These are phyloP conservation scores for Hyla sarda DNA, from an alignment of 2,113 vertebrate genomes.

Conservation along the genomic window DNA sequence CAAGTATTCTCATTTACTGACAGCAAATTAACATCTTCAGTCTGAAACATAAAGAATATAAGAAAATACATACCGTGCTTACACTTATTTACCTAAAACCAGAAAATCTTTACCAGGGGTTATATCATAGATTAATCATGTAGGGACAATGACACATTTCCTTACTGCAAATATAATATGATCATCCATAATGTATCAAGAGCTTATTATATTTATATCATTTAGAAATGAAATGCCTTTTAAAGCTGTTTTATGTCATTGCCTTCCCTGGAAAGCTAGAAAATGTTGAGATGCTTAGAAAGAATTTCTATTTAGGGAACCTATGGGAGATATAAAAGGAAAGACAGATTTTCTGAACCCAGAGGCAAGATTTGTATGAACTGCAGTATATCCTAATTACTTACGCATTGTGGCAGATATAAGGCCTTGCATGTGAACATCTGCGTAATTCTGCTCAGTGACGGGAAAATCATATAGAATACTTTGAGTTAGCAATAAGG, in stretches of 20 bases:
- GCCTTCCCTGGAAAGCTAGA: conserved; percentile 23
- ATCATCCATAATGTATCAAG: background rate
- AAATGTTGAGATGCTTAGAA: conserved; percentile 12
- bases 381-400: conserved; percentile 35
- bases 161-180: background rate
- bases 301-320: conserved; percentile 34
- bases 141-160: background rate
- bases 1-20: no score
- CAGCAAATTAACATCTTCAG: no score
- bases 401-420: conserved; percentile 34
- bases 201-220: background rate
- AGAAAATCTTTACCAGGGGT: background rate
- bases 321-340: conserved; percentile 29
- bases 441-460: conserved; percentile 10
- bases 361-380: conserved; percentile 35
- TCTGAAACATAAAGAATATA: no score
- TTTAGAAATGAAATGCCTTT: conserved; percentile 1
- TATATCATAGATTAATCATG: background rate
- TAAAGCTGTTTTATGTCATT: background rate
- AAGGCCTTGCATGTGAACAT: conserved; percentile 6
- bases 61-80: no score
- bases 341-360: conserved; percentile 45
- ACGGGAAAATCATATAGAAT: background rate
- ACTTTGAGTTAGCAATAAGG: conserved; percentile 3
- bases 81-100: no score